Conservation (phyloP, 2,888 invertebrate species). For the Hecatera dysodea region DNA sequence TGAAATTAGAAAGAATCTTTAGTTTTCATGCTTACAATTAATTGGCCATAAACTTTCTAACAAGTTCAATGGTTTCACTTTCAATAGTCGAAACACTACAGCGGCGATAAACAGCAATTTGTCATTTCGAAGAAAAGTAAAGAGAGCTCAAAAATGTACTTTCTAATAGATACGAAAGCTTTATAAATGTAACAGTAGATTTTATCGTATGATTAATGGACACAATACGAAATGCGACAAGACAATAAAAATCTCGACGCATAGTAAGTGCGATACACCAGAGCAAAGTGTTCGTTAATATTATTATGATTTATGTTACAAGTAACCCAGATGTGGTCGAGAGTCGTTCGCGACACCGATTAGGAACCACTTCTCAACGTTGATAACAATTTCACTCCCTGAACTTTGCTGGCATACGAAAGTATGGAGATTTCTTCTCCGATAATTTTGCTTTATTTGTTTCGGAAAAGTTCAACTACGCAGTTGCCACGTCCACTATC, state of each 20-base stretch:
- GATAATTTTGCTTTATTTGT: slow-evolving; percentile 29
- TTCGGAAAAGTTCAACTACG: slow-evolving; percentile 18
- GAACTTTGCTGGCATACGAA: slow-evolving; percentile 54
- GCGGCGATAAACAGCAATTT: slow-evolving; percentile 36
- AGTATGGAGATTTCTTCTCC: slow-evolving; percentile 35
- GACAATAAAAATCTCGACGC: slow-evolving; percentile 61
- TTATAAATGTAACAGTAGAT: slow-evolving; percentile 45
- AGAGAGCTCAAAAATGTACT: slow-evolving; percentile 48
- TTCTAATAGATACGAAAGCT: slow-evolving; percentile 60
- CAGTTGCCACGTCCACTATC: not conserved
- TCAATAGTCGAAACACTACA: slow-evolving; percentile 28
- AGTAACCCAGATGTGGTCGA: slow-evolving; percentile 80
- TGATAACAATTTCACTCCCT: slow-evolving; percentile 69
- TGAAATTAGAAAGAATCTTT: not conserved
- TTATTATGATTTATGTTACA: slow-evolving; percentile 84
- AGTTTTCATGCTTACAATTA: not conserved
- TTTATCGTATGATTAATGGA: slow-evolving; percentile 57
- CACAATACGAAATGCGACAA: slow-evolving; percentile 56
- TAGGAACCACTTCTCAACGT: slow-evolving; percentile 71
- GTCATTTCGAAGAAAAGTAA: slow-evolving; percentile 49
- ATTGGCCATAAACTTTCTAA: slow-evolving; percentile 31
- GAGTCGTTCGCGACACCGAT: slow-evolving; percentile 78
- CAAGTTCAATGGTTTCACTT: slow-evolving; percentile 38
- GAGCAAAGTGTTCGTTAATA: slow-evolving; percentile 76
- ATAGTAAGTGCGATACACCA: slow-evolving; percentile 53